A percentile compares a stretch with the other conserved stretches of the same genome.
Evolutionary conservation across 1,140 invertebrate species (phyloP).

Genomic region (Kradibia gibbosae): DNA sequence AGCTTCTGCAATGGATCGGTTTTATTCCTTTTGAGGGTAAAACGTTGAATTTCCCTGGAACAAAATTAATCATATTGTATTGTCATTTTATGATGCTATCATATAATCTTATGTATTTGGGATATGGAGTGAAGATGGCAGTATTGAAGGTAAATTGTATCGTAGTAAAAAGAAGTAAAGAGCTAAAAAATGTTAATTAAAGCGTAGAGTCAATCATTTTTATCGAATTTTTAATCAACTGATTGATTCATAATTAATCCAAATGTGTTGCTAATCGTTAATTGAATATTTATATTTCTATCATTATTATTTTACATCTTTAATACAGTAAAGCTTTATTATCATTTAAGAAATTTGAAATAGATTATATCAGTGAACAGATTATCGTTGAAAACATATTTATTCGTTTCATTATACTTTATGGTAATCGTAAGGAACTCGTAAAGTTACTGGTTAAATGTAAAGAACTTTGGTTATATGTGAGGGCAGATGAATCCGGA

Average conservation of each 20-base stretch:
- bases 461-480: background rate
- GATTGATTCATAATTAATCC: too few species aligned
- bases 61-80: background rate
- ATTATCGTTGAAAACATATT: background rate
- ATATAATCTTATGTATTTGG: constrained; percentile 1
- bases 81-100: background rate
- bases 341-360: background rate
- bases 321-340: too few species aligned
- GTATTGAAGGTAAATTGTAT: background rate
- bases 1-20: background rate
- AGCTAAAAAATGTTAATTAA: too few species aligned
- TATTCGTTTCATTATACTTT: background rate
- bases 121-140: background rate
- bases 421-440: background rate
- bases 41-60: background rate
- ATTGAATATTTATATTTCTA: too few species aligned
- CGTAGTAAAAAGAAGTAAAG: too few species aligned
- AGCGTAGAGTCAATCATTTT: too few species aligned
- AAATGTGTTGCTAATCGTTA: too few species aligned
- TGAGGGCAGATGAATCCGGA: background rate
- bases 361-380: constrained; percentile 7
- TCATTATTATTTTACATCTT: too few species aligned
- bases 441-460: background rate
- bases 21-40: constrained; percentile 13
- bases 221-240: too few species aligned